Base-by-base conservation (phyloP, 2,888 invertebrate species). In the Anthophora plumipes region DNA sequence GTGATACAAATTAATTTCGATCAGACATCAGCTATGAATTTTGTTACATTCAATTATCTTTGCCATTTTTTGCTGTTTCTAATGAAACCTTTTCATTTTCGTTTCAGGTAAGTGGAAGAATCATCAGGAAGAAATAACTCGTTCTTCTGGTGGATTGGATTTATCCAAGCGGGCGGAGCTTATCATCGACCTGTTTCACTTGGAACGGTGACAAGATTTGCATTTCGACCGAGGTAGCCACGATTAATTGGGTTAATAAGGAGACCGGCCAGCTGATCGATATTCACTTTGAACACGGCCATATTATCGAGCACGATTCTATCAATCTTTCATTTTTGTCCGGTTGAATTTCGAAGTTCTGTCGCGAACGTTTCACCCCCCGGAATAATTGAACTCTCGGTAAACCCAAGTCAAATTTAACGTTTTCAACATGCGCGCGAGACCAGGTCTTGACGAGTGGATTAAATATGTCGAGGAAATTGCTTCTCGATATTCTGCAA, bases 161-260 rank as follows among this genome's bases (percentile, higher is more conserved):
- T 80, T 70, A 66, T 57, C 48, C 79, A 48, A 37, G 9, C 37
- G 37, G 69, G 14, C 60, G 22, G 68, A 31, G 12, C 17, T 31
- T 77, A 52, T 25, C 70, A 39, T 69, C 64, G 79, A 70, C 70
- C 69, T 59, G 77, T 79, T 77, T 70, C 77, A 70, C 77, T 79
- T 79, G 79, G 79, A 77, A 79, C 77, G 64, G 70, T 66, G 64
- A 79, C 79, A 77, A 77, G 59, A 64, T 70, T 66, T 77, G 69
- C 64, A 55, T 77, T 79, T 77, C 77, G 70, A 41, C 25, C 46
- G 46, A n/a, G 64, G 48, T 20, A 31, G 20, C 20, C 20, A 31
- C 70, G 52, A 70, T 79, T 79, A 79, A 79, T 79, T 77, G 69
- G 77, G 79, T 79, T 79, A 79, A 79, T 77, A 69, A 77, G 77